Conservation (phyloP, 2,113 vertebrate genomes). For the Corapipo altera region DNA sequence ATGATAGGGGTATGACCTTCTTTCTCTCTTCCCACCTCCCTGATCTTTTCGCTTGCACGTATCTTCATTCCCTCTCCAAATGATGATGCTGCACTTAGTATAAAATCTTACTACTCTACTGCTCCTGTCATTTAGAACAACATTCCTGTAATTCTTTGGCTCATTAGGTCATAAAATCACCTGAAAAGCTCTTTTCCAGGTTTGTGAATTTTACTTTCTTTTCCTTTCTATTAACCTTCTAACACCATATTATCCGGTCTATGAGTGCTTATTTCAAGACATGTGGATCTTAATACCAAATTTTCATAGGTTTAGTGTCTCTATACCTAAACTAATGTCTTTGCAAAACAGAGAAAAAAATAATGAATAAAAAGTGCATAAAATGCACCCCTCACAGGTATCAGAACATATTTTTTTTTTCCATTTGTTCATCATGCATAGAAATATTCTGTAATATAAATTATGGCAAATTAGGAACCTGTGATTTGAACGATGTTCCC, state of each 20-base stretch:
- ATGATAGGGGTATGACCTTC: neutral
- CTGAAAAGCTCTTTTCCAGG: neutral
- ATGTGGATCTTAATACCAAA: neutral
- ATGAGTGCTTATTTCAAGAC: neutral
- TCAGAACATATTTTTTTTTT: neutral
- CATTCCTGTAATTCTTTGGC: neutral
- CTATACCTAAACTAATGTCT: neutral
- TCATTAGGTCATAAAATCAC: neutral
- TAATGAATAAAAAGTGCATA: neutral
- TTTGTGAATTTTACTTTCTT: neutral
- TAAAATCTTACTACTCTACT: neutral
- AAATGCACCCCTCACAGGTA: neutral
- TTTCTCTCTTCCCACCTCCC: neutral
- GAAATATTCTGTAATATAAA: neutral
- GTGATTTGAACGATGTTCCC: neutral
- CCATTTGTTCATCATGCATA: neutral
- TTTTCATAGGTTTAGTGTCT: neutral
- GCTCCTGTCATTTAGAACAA: neutral
- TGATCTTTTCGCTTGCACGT: neutral
- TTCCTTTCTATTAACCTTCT: neutral
- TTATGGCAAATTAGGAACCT: neutral
- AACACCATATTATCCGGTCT: neutral
- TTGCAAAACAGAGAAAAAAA: neutral
- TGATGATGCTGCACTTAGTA: neutral
- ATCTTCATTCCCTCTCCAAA: neutral